Evolutionary conservation across 2,113 vertebrate genomes (phyloP).

Genomic region (Capricornis sumatraensis): DNA sequence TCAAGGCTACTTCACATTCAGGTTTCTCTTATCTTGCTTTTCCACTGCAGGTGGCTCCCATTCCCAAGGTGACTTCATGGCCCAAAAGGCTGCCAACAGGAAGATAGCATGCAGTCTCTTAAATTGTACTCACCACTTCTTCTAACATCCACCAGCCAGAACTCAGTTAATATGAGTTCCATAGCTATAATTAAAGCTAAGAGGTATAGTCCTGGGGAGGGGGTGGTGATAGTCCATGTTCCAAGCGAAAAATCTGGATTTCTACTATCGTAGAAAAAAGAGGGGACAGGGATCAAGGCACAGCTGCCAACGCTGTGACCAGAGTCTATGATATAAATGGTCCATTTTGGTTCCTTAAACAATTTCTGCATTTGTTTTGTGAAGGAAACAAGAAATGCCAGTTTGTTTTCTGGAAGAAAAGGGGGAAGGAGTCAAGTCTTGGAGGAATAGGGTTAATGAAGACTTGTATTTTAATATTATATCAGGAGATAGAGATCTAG

Average conservation of each 20-base stretch:
- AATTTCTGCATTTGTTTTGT: conserved; percentile 9
- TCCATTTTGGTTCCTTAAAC: neutral
- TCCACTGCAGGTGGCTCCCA: neutral
- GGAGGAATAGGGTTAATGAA: neutral
- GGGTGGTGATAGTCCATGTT: neutral
- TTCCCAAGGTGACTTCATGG: neutral
- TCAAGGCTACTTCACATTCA: neutral
- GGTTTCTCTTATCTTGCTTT: neutral
- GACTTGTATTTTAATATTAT: neutral
- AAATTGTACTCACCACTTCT: neutral
- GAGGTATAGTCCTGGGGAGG: neutral
- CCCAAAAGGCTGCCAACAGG: neutral
- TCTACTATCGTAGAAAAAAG: neutral
- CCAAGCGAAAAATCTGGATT: neutral
- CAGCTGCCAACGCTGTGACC: neutral
- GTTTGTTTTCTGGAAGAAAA: neutral
- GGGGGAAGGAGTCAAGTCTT: neutral
- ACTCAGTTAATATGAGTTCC: neutral
- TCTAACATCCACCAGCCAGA: neutral
- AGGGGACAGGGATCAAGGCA: neutral
- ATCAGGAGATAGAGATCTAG: neutral
- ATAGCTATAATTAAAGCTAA: neutral
- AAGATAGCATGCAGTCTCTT: neutral
- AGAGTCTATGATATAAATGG: neutral
- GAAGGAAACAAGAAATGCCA: neutral